A percentile compares a stretch with the other conserved stretches of the same genome.
Evolutionary conservation across 1,140 invertebrate species (phyloP).

Genomic region (Maniola jurtina): DNA sequence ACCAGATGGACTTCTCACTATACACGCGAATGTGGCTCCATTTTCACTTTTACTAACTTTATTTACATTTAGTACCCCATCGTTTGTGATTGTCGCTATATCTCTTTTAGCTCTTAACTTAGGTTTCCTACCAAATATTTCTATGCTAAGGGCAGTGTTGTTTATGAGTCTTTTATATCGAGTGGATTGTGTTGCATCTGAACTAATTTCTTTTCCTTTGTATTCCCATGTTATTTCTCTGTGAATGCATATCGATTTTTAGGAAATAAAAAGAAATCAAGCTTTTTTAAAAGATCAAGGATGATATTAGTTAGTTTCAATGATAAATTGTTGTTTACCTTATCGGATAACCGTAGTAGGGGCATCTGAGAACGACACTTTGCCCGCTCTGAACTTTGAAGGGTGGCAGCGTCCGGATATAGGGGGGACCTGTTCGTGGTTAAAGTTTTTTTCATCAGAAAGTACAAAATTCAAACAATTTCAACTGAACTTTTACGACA

Average conservation of each 20-base stretch:
- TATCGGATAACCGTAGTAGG: conserved; percentile 93
- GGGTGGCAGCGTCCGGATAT: conserved; percentile 88
- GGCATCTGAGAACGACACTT: conserved; percentile 88
- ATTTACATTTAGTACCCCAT: conserved; percentile 83
- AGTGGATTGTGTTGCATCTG: conserved; percentile 53
- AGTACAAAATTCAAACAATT: conserved; percentile 7
- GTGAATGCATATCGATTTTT: not conserved
- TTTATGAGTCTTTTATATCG: conserved; percentile 58
- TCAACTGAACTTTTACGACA: not conserved
- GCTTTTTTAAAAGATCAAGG: not conserved
- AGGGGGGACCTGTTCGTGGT: conserved; percentile 85
- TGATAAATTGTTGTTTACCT: conserved; percentile 50
- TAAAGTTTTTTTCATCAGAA: conserved; percentile 19
- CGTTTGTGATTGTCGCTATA: conserved; percentile 44
- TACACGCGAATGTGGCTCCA: conserved; percentile 90
- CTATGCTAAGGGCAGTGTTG: conserved; percentile 54
- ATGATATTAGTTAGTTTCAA: not conserved
- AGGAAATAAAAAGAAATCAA: not conserved
- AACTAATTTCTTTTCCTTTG: conserved; percentile 66
- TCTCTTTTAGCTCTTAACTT: conserved; percentile 71
- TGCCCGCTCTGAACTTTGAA: conserved; percentile 90
- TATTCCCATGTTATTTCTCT: conserved; percentile 77
- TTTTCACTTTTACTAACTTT: conserved; percentile 84
- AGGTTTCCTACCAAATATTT: conserved; percentile 71
- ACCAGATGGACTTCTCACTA: conserved; percentile 87